phyloP scores from a whole-genome alignment of 1,140 invertebrate species.

The Bombus superbus region DNA sequence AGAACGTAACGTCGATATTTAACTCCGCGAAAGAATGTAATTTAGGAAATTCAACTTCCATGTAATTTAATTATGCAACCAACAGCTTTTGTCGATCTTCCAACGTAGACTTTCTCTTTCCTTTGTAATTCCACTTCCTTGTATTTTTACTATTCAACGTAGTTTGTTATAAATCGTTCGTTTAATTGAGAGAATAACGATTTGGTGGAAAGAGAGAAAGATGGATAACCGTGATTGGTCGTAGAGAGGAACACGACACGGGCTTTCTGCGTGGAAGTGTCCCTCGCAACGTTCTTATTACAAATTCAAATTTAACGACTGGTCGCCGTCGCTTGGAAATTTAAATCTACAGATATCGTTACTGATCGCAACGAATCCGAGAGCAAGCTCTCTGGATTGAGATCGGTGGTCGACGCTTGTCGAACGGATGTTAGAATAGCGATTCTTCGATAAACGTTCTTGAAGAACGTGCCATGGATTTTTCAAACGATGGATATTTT shows the following conservation, averaged over 20 bases:
- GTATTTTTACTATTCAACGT: too few relatives aligned
- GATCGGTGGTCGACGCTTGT: conserved; percentile 31
- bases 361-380: conserved; percentile 52
- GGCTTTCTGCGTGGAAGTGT: conserved; percentile 4
- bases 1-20: accelerated
- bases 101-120: not conserved
- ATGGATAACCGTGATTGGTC: not conserved
- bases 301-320: conserved; percentile 56
- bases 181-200: not conserved
- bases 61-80: not conserved
- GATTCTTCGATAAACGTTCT: not conserved
- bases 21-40: too few relatives aligned
- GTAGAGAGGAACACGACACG: not conserved
- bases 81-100: not conserved
- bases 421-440: not conserved
- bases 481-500: too few relatives aligned
- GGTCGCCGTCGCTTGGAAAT: conserved; percentile 55
- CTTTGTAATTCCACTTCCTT: too few relatives aligned
- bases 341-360: conserved; percentile 51
- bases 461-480: not conserved
- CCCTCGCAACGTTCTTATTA: conserved; percentile 43
- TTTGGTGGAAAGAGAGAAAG: not conserved
- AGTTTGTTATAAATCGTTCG: too few relatives aligned
- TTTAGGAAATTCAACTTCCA: not conserved
- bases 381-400: conserved; percentile 34